Percentiles rank a stretch among this genome's conserved stretches.
Evolutionary conservation across 2,888 invertebrate species (phyloP).

Genomic region (Idaea biselata): DNA sequence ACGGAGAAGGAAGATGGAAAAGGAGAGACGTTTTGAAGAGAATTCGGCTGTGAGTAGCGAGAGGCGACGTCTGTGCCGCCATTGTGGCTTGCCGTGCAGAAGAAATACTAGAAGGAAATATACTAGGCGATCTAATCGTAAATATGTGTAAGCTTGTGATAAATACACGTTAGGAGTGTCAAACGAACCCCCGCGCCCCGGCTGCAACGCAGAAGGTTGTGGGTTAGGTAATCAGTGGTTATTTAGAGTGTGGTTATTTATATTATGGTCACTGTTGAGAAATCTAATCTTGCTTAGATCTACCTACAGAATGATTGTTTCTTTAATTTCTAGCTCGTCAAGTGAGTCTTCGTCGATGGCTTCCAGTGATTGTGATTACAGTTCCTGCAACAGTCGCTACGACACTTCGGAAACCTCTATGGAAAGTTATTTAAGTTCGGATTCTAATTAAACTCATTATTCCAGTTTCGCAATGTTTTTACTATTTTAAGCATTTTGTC

Average conservation of each 20-base stretch:
- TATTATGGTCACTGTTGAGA: too few relatives aligned
- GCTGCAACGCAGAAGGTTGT: too few relatives aligned
- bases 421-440: too few relatives aligned
- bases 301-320: background rate
- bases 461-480: too few relatives aligned
- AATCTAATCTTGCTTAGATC: too few relatives aligned
- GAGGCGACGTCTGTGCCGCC: too few relatives aligned
- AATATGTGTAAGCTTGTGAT: background rate
- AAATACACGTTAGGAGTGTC: too few relatives aligned
- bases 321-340: background rate
- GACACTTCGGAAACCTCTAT: background rate
- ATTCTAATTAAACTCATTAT: too few relatives aligned
- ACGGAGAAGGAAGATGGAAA: conserved; percentile 29
- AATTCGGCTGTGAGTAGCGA: background rate
- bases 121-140: background rate
- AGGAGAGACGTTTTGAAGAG: conserved; percentile 1
- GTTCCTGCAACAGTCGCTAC: background rate
- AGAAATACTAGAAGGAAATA: background rate
- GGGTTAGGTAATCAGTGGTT: too few relatives aligned
- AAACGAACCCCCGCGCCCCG: too few relatives aligned
- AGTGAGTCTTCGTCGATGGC: background rate
- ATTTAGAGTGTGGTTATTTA: too few relatives aligned
- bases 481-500: too few relatives aligned
- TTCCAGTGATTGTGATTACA: background rate
- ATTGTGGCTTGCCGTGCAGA: background rate